Evolutionary conservation across 2,113 vertebrate genomes (phyloP), one percentile per base, ranked within the genome.

Genomic region (Sialia sialis): DNA sequence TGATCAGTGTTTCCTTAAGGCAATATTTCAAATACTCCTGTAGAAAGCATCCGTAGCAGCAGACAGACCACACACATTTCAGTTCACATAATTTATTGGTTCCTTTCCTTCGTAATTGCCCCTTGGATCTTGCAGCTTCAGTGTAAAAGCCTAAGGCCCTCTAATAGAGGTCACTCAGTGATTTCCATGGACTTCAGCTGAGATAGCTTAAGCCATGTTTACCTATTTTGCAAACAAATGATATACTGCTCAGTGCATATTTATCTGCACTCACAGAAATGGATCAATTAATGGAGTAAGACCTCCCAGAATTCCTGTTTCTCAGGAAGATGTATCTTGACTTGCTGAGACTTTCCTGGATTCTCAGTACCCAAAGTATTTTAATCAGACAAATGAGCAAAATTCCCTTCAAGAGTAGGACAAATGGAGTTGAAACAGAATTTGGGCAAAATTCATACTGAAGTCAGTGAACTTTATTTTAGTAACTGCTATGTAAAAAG

Each of bases 71-170:
- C 91, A 90, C 49, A 64, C 93, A 75, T 76, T 97, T 92, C 64
- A 89, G 73, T 91, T 95, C 74, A 77, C 21, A 7, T 93, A 96
- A 96, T 92, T 79, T 96, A 52, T 87, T 94, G 84, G 62, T 95
- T 96, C 91, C 63, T 68, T 97, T 96, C 76, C 32, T 74, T 46
- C 85, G 39, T 49, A 90, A 90, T 94, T 96, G 74, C n/a, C 63
- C 87, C 41, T 95, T 34, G 55, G 93, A 90, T 95, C 84, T 87
- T 58, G 34, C 9, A 77, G 32, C 25, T 79, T 64, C 75, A 59
- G 67, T 46, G 17, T 8, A 48, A 73, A 93, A 68, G 54, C 38
- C 26, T 10, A 9, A 41, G 52, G 11, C 5, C 0, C 56, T 78
- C 20, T 83, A 25, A 15, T 6, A 39, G 80, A 80, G 38, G 52